Percentiles rank a stretch among this genome's conserved stretches.
Conservation (phyloP, 2,888 invertebrate species). For the Zaprionus lineosus region DNA sequence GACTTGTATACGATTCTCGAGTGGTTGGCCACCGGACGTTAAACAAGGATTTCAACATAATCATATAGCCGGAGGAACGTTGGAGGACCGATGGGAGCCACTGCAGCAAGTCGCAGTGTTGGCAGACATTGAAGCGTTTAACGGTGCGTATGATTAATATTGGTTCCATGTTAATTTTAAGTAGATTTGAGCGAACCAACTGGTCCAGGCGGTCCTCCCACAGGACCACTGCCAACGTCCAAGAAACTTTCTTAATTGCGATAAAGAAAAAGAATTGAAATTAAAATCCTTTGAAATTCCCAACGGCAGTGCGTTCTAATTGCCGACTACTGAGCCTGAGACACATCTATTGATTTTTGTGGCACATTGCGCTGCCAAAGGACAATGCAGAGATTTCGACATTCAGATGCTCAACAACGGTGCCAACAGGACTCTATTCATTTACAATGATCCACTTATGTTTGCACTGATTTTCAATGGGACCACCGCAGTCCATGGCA, state of each 20-base stretch:
- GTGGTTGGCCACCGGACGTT: constrained; percentile 1
- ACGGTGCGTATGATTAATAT: constrained; percentile 70
- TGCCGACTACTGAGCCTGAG: constrained; percentile 33
- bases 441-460: constrained; percentile 16
- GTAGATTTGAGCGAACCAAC: constrained; percentile 1
- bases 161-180: constrained; percentile 17
- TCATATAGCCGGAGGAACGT: too few species aligned
- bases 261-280: constrained; percentile 61
- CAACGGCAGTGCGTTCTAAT: constrained; percentile 42
- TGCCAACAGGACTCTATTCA: constrained; percentile 2
- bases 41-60: constrained; percentile 14
- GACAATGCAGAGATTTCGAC: constrained; percentile 25
- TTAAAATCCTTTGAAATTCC: constrained; percentile 33
- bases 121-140: constrained; percentile 40
- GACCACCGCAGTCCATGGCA: constrained; percentile 18
- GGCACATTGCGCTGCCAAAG: background rate
- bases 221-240: constrained; percentile 3
- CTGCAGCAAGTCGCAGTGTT: too few species aligned
- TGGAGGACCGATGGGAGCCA: too few species aligned
- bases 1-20: background rate
- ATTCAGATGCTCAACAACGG: background rate
- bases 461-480: background rate
- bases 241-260: constrained; percentile 56
- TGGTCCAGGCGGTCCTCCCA: too few species aligned
- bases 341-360: constrained; percentile 38